These are phyloP conservation scores for Zosterops borbonicus DNA, from an alignment of 2,113 vertebrate species.

Conservation along the genomic window DNA sequence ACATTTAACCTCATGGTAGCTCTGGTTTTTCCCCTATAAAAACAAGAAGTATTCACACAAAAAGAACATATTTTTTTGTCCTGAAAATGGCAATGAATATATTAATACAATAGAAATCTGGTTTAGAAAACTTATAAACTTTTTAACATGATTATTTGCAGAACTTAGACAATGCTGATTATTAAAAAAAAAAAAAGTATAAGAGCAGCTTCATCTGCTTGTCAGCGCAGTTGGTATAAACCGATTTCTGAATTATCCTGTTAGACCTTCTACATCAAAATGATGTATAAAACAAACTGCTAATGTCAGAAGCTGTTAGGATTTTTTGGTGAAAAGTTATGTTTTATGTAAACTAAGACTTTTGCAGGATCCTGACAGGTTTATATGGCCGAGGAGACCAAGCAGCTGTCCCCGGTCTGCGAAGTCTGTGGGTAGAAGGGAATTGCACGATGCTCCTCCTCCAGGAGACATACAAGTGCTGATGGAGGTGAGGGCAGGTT, in stretches of 20 bases:
- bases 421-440: accelerated
- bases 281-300: neutral
- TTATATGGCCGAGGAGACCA: neutral
- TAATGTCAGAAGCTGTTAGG: neutral
- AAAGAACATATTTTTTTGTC: neutral
- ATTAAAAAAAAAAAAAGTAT: neutral
- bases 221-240: neutral
- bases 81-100: slow-evolving; percentile 37
- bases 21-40: slow-evolving; percentile 36
- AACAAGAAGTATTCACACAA: neutral
- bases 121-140: neutral
- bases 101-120: neutral
- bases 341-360: neutral
- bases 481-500: neutral
- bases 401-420: neutral
- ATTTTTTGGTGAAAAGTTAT: neutral
- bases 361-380: neutral
- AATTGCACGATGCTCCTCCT: neutral
- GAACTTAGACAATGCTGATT: neutral
- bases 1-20: slow-evolving; percentile 40
- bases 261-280: neutral
- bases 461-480: neutral
- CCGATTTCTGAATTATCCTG: neutral
- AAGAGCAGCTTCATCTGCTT: neutral
- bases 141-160: neutral